These are phyloP conservation scores for Zeus faber DNA, from an alignment of 2,113 vertebrate species.

Conservation along the genomic window DNA sequence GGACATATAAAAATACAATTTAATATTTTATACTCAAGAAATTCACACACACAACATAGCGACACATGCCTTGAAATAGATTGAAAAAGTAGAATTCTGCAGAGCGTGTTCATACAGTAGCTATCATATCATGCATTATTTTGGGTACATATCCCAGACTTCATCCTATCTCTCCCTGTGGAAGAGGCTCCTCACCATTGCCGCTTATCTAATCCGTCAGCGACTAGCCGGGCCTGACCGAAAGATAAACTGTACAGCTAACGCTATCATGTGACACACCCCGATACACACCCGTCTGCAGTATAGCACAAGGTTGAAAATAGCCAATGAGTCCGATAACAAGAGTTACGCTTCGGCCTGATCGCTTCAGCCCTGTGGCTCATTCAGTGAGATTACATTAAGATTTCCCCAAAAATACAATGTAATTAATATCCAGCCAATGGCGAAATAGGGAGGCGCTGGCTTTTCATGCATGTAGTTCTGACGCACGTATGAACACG, in stretches of 20 bases:
- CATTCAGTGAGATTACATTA: background rate
- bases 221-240: conserved; percentile 7
- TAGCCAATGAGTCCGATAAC: conserved; percentile 28
- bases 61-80: too few relatives aligned
- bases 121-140: too few relatives aligned
- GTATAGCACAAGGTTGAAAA: conserved; percentile 26
- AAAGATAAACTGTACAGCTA: conserved; percentile 14
- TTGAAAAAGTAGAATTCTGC: too few relatives aligned
- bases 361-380: conserved; percentile 2
- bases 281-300: conserved; percentile 21
- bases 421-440: conserved; percentile 29
- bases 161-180: conserved; percentile 6
- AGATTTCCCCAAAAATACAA: conserved; percentile 3
- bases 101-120: too few relatives aligned
- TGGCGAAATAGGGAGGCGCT: background rate
- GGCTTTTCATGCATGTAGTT: background rate
- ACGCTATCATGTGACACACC: conserved; percentile 1
- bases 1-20: too few relatives aligned
- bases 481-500: too few relatives aligned
- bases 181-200: conserved; percentile 9
- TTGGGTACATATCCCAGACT: conserved; percentile 4
- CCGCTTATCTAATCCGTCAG: conserved; percentile 18
- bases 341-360: conserved; percentile 44
- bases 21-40: too few relatives aligned
- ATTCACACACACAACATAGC: too few relatives aligned